Percentiles rank a stretch among this genome's conserved stretches.
These are phyloP conservation scores for Bombyx mori DNA, from an alignment of 1,140 invertebrate species.

Conservation along the genomic window ASM3026992v2 NC_085128.1:10686501-10687000, in stretches of 20 bases:
- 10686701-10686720: conserved; percentile 91
- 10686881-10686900: neutral
- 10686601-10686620: too few species aligned
- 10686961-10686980: too few species aligned
- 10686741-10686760: conserved; percentile 99
- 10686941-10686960: too few species aligned
- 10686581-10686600: too few species aligned
- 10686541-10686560: too few species aligned
- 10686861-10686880: neutral
- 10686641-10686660: too few species aligned
- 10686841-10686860: neutral
- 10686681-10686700: conserved; percentile 79
- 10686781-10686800: conserved; percentile 99
- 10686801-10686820: conserved; percentile 84
- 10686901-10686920: neutral
- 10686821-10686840: neutral
- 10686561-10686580: too few species aligned
- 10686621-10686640: too few species aligned
- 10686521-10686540: too few species aligned
- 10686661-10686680: conserved; percentile 1
- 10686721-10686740: conserved; percentile 99
- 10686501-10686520: too few species aligned
- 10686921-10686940: too few species aligned
- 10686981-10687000: too few species aligned
- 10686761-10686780: conserved; percentile 98